Base-by-base conservation (phyloP, 2,113 vertebrate species). In the Bubo bubo region DNA sequence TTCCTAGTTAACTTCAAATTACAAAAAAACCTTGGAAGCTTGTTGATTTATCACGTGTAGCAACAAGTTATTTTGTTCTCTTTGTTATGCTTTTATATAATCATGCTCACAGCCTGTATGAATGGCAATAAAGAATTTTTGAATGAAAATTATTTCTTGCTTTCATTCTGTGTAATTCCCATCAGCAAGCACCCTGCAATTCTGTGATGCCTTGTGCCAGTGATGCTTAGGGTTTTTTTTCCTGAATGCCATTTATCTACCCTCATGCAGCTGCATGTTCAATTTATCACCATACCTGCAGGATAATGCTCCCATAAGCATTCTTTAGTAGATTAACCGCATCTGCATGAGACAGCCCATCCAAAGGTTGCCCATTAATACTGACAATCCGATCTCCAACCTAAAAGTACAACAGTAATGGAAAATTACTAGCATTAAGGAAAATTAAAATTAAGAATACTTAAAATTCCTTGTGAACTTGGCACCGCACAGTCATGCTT, bases 331-430 rank as follows among this genome's bases (percentile, higher is more conserved):
- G 98, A 98, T 98, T 98, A 96, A 99, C 99, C 5, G 98, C 99
- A 7, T 99, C 99, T 5, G 98, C 96, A 63, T 99, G 99, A 68
- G 99, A 98, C 98, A 99, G 97, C 87, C 98, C 98, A 73, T 99
- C 99, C 98, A 99, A 97, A 74, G 98, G 98, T 94, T 99, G 98
- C 85, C 98, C 97, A 88, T 99, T 99, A 89, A 99, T 99, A 97
- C 99, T 99, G 97, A 99, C 98, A 95, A 99, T 99, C 94, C 99
- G 98, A 98, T 99, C 99, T 52, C 99, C 99, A 93, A 99, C 99
- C 99, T 99, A 73, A 70, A 97, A 94, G 93, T 60, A 97, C 87
- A 97, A 98, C 91, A 93, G 96, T 27, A 95, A 94, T 70, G 90
- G 97, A 97, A 98, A 98, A 98, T 98, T 97, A 97, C 96, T 85